phyloP scores from a whole-genome alignment of 2,113 vertebrate species.

The Verasper variegatus region DNA sequence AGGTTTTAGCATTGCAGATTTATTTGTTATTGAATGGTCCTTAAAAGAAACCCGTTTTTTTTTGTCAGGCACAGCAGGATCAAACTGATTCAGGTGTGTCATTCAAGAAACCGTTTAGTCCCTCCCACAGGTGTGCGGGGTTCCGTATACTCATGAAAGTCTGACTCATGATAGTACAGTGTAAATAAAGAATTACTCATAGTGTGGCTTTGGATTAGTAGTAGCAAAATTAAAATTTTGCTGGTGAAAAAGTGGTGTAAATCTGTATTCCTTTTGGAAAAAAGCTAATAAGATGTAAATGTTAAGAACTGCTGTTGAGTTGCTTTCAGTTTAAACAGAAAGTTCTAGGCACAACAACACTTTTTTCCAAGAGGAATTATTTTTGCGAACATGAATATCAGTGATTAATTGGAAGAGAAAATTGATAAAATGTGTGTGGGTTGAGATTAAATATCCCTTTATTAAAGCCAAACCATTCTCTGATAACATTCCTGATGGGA shows the following conservation, averaged over 20 bases:
- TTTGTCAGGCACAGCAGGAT: background rate
- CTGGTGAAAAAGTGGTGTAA: too few relatives aligned
- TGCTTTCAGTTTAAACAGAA: background rate
- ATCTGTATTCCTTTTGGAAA: too few relatives aligned
- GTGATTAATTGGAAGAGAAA: constrained; percentile 17
- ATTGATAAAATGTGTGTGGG: constrained; percentile 12
- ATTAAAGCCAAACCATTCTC: constrained; percentile 27
- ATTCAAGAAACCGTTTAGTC: background rate
- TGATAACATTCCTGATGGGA: constrained; percentile 55
- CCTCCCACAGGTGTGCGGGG: background rate
- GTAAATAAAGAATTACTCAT: too few relatives aligned
- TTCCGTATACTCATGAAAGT: too few relatives aligned
- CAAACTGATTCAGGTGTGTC: background rate
- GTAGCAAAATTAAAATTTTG: too few relatives aligned
- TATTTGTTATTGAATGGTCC: too few relatives aligned
- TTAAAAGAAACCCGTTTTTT: too few relatives aligned
- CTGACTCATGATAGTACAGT: too few relatives aligned
- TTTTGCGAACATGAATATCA: constrained; percentile 19
- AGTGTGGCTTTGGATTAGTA: too few relatives aligned
- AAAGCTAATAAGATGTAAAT: too few relatives aligned
- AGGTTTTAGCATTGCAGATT: too few relatives aligned
- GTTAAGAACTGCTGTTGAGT: background rate
- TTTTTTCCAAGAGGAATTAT: background rate
- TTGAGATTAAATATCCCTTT: background rate
- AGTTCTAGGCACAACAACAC: background rate